These are phyloP conservation scores for Petrosia ficiformis DNA, from an alignment of 37 sponge, comb jelly and placozoan species.

Conservation along the genomic window DNA sequence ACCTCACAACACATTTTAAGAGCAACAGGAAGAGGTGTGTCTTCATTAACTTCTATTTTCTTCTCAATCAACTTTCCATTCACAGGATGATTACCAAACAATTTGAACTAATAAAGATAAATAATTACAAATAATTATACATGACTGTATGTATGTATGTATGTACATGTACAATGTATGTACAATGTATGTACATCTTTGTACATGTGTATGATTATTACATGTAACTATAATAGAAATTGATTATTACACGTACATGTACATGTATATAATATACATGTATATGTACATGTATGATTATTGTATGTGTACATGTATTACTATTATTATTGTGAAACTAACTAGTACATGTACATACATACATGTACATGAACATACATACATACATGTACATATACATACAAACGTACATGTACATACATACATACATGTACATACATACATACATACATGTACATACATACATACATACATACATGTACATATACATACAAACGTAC, in stretches of 20 bases:
- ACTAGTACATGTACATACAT: slow-evolving; percentile 36
- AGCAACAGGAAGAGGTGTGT: slow-evolving; percentile 57
- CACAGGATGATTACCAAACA: slow-evolving; percentile 70
- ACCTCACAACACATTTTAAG: too few species aligned
- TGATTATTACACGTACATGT: too few species aligned
- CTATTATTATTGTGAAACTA: too few species aligned
- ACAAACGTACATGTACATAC: slow-evolving; percentile 49
- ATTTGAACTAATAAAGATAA: slow-evolving; percentile 85
- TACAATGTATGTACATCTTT: too few species aligned
- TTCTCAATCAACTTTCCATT: slow-evolving; percentile 38
- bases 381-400: slow-evolving; percentile 49
- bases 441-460: slow-evolving; percentile 50
- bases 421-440: slow-evolving; percentile 55
- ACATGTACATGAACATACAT: slow-evolving; percentile 46
- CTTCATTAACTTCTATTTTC: slow-evolving; percentile 77
- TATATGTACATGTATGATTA: too few species aligned
- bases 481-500: slow-evolving; percentile 39
- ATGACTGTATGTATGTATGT: too few species aligned
- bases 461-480: slow-evolving; percentile 37
- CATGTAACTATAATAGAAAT: too few species aligned
- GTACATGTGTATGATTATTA: too few species aligned
- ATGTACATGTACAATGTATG: too few species aligned
- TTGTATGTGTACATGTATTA: too few species aligned
- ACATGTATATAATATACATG: background rate
- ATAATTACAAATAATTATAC: too few species aligned